Evolutionary conservation across 1,140 invertebrate genomes (phyloP).

Genomic region (Pogonomyrmex barbatus): DNA sequence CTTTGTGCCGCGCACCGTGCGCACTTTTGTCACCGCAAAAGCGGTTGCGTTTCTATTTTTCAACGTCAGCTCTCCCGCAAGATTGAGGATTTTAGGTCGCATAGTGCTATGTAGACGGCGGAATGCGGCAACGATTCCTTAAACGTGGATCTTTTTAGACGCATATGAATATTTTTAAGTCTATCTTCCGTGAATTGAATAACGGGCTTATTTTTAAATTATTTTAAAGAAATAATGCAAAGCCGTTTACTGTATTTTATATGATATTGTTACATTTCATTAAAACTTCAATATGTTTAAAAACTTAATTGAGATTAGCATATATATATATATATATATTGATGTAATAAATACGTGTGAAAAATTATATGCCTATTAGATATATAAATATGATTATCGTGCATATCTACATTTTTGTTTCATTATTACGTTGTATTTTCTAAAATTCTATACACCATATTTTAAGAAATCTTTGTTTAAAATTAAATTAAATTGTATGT

Average conservation of each 20-base stretch:
- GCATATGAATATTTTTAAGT: not conserved
- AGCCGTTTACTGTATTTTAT: not conserved
- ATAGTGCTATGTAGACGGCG: conserved; percentile 8
- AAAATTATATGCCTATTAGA: not conserved
- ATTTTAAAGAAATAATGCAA: not conserved
- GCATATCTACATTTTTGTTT: not conserved
- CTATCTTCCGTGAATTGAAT: not conserved
- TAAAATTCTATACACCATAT: conserved; percentile 3
- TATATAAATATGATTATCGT: not conserved
- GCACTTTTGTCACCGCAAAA: conserved; percentile 60
- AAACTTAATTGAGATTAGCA: not conserved
- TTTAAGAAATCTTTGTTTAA: not conserved
- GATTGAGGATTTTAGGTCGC: conserved; percentile 60
- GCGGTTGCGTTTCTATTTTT: conserved; percentile 44
- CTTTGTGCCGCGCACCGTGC: conserved; percentile 33
- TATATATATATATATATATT: not conserved
- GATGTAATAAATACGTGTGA: not conserved
- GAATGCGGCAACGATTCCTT: conserved; percentile 26
- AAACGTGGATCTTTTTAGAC: not conserved
- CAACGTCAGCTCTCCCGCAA: conserved; percentile 46
- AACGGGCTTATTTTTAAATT: not conserved
- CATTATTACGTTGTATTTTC: not conserved
- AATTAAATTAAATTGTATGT: not conserved
- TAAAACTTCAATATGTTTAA: not conserved
- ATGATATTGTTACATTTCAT: not conserved